Conservation (phyloP, 2,113 vertebrate genomes). For the Delphinus delphis region DNA sequence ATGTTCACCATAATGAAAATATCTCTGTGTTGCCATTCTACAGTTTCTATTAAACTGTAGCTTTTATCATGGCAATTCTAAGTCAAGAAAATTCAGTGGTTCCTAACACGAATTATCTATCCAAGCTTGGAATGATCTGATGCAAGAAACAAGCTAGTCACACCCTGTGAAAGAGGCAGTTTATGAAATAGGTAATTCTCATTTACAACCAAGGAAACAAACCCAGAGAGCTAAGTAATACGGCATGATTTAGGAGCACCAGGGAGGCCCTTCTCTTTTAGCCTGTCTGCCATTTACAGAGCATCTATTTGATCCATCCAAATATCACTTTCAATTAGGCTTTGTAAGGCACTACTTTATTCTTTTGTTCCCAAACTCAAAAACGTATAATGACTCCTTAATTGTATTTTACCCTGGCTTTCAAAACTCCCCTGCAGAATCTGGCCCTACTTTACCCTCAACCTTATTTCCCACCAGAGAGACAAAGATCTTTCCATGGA, state of each 20-base stretch:
- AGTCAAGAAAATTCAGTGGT: neutral
- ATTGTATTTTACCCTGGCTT: neutral
- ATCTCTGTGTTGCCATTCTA: neutral
- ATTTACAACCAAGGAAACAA: neutral
- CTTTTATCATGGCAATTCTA: neutral
- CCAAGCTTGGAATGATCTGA: neutral
- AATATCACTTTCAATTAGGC: neutral
- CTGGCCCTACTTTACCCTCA: neutral
- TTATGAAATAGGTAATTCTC: neutral
- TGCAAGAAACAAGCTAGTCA: neutral
- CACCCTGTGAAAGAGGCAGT: neutral
- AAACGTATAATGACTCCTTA: neutral
- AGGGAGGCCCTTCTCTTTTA: neutral
- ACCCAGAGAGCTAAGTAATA: neutral
- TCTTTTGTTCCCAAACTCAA: neutral
- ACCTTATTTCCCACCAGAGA: neutral
- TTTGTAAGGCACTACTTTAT: neutral
- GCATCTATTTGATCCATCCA: neutral
- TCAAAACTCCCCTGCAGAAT: neutral
- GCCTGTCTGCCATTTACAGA: neutral
- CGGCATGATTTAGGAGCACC: neutral
- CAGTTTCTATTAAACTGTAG: slow-evolving; percentile 46
- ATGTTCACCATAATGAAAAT: neutral
- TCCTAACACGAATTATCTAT: neutral
- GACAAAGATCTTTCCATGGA: too few species aligned